A percentile compares a stretch with the other conserved stretches of the same genome.
These are phyloP conservation scores for Megaustenia siamemsis DNA, from an alignment of 2,888 invertebrate genomes.

Conservation along the genomic window DNA sequence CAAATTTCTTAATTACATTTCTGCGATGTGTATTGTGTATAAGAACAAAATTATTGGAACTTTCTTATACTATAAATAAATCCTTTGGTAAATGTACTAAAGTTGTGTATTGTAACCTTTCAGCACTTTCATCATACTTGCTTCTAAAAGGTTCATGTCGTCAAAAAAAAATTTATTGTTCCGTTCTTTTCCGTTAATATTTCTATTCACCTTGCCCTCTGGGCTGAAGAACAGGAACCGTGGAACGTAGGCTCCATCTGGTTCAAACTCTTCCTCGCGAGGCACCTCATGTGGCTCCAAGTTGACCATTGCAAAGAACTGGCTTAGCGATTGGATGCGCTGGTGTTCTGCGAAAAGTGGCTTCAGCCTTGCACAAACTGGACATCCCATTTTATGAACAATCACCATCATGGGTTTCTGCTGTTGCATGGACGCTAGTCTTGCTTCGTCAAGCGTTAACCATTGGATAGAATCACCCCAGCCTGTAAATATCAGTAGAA, in stretches of 20 bases:
- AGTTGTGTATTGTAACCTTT: background rate
- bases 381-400: constrained; percentile 23
- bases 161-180: background rate
- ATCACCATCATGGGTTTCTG: constrained; percentile 29
- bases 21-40: too few species aligned
- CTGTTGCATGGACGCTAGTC: background rate
- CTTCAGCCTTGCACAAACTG: constrained; percentile 16
- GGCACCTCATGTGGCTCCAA: constrained; percentile 32
- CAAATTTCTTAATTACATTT: too few species aligned
- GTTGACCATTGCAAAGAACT: constrained; percentile 43
- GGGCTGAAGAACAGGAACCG: constrained; percentile 31
- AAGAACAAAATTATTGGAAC: too few species aligned
- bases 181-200: background rate
- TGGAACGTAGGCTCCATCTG: constrained; percentile 36
- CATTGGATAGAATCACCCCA: constrained; percentile 37
- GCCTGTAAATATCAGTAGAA: constrained; percentile 10
- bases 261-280: background rate
- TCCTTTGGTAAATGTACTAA: background rate
- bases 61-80: too few species aligned
- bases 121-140: constrained; percentile 23
- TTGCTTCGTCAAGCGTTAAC: constrained; percentile 13
- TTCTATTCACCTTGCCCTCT: background rate
- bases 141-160: background rate
- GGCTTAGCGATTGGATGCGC: background rate
- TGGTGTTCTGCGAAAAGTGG: background rate